Evolutionary conservation across 2,797 vertebrate species (phyloP).

Genomic region (Eutrigla gurnardus): DNA sequence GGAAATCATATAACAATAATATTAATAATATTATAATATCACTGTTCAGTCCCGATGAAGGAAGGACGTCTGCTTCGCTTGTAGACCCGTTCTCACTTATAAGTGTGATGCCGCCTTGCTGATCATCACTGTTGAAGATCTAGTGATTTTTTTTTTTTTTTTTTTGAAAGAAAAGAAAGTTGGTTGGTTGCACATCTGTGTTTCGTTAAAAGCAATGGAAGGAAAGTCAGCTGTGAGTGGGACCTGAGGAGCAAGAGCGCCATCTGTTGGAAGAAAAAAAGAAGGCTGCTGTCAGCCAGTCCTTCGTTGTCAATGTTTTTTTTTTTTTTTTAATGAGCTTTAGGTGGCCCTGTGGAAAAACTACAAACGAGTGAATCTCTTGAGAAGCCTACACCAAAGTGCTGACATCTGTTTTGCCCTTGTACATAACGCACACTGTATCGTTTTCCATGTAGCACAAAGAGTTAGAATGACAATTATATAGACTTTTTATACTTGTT

Average conservation of each 20-base stretch:
- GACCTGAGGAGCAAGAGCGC: constrained; percentile 28
- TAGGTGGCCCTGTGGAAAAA: constrained; percentile 41
- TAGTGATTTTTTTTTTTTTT: background rate
- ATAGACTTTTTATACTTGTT: constrained; percentile 69
- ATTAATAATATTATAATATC: constrained; percentile 16
- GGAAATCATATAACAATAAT: constrained; percentile 18
- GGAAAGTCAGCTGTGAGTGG: constrained; percentile 9
- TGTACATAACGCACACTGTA: constrained; percentile 76
- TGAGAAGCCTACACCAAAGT: constrained; percentile 79
- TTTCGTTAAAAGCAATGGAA: background rate
- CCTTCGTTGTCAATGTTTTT: constrained; percentile 5
- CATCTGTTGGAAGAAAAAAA: constrained; percentile 30
- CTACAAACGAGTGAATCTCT: constrained; percentile 34
- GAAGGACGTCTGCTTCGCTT: background rate
- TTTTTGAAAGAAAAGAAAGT: constrained; percentile 7
- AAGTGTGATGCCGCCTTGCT: background rate
- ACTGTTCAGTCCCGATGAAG: constrained; percentile 2
- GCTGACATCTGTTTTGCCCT: constrained; percentile 67
- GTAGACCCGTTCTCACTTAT: constrained; percentile 30
- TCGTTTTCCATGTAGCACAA: constrained; percentile 63
- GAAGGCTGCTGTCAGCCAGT: constrained; percentile 15
- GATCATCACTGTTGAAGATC: constrained; percentile 28
- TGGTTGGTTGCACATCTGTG: constrained; percentile 8
- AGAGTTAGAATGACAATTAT: constrained; percentile 28
- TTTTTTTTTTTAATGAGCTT: constrained; percentile 36